Base-by-base conservation (phyloP, 1,140 invertebrate genomes). In the Philotrypesis tridentata region DNA sequence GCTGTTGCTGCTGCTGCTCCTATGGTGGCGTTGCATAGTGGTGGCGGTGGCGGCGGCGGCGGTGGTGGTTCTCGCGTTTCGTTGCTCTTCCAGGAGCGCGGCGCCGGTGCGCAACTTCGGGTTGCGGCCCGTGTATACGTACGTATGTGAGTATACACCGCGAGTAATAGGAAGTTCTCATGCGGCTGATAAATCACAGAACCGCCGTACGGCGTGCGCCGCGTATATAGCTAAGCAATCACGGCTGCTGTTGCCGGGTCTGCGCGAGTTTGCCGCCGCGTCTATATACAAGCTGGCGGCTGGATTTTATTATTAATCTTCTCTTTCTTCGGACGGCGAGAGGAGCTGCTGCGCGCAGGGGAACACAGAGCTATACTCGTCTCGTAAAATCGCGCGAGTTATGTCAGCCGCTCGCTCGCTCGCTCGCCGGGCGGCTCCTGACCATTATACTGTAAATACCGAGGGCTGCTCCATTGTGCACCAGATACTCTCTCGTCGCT, bases 1-100 rank as follows among this genome's bases (percentile, higher is more conserved):
- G n/a, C 81, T 75, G 67, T 74, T 73, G 40, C 72, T 68, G n/a
- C 71, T 27, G 60, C n/a, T n/a, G n/a, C n/a, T n/a, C n/a, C n/a
- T n/a, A n/a, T n/a, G n/a, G n/a, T n/a, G n/a, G n/a, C n/a, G n/a
- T n/a, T n/a, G n/a, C n/a, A n/a, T n/a, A n/a, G n/a, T n/a, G n/a
- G n/a, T n/a, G n/a, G n/a, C n/a, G n/a, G n/a, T n/a, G n/a, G n/a
- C n/a, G n/a, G n/a, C n/a, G n/a, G n/a, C n/a, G n/a, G n/a, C n/a
- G n/a, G 67, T 73, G 76, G 76, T 80, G 83, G 80, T 80, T 78
- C 73, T 48, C 80, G 78, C 63, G 40, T 21, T 67, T 77, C 14
- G 55, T 4, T 29, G 17, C n/a, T n/a, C 23, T 21, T 21, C n/a
- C 55, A 0, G 9, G 3, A 25, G 23, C 27, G 14, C 21, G 73